Conservation (phyloP, 2,797 vertebrate species). For the Astyanax mexicanus region DNA sequence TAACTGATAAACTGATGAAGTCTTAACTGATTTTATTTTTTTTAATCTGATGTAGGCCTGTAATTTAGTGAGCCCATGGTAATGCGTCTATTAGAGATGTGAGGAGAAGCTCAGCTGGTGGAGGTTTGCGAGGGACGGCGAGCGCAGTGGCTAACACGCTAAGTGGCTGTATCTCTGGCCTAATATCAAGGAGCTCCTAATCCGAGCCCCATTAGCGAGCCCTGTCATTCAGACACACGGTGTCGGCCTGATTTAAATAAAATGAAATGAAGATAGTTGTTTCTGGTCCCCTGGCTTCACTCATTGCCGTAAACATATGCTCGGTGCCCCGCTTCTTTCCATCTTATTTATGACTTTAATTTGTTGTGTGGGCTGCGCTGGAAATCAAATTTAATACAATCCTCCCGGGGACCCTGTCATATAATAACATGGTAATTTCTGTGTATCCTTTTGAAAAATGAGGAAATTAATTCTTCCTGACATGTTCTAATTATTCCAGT, state of each 20-base stretch:
- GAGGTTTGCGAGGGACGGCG: constrained; percentile 40
- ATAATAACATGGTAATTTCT: constrained; percentile 99
- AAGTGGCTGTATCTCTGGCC: constrained; percentile 87
- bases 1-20: too few species aligned
- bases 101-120: constrained; percentile 48
- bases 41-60: too few species aligned
- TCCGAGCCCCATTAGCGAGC: constrained; percentile 94
- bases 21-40: too few species aligned
- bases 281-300: constrained; percentile 99
- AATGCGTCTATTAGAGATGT: constrained; percentile 46
- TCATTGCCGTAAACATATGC: constrained; percentile 99
- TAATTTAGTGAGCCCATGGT: constrained; percentile 50
- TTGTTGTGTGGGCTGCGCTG: constrained; percentile 99
- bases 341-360: constrained; percentile 99
- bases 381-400: constrained; percentile 99
- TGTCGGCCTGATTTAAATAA: constrained; percentile 99
- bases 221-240: constrained; percentile 99
- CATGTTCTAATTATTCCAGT: constrained; percentile 99
- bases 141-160: constrained; percentile 61
- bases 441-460: constrained; percentile 99
- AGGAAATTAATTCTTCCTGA: constrained; percentile 99
- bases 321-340: constrained; percentile 98
- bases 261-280: constrained; percentile 99
- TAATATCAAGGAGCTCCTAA: constrained; percentile 93
- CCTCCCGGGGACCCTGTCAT: constrained; percentile 99